phyloP scores from a whole-genome alignment of 2,113 vertebrate species.

The Cryptomyrus ogoouensis region DNA sequence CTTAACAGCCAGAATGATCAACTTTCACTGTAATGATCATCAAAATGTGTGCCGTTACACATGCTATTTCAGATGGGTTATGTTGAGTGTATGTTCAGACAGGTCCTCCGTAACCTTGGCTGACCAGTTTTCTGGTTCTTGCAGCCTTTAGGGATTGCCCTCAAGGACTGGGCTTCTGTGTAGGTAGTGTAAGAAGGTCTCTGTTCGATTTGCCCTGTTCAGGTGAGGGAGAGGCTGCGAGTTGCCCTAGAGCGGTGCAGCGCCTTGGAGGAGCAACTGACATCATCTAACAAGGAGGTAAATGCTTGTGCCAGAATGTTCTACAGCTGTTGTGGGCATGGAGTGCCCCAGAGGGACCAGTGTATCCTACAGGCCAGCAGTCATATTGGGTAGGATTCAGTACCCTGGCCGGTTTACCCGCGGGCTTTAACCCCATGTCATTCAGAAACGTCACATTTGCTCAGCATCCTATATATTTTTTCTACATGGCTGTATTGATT shows the following conservation, averaged over 20 bases:
- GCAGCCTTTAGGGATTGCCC: not conserved
- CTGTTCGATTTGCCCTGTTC: slow-evolving; percentile 21
- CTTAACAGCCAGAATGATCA: not conserved
- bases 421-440: not conserved
- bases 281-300: slow-evolving; percentile 89
- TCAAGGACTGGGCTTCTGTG: not conserved
- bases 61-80: not conserved
- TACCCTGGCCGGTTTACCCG: not conserved
- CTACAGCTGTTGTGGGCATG: not conserved
- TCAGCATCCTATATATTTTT: not conserved
- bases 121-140: not conserved
- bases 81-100: not conserved
- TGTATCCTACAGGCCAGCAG: not conserved
- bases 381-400: not conserved
- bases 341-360: not conserved
- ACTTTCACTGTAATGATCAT: not conserved
- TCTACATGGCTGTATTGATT: not conserved
- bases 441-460: not conserved
- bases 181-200: not conserved
- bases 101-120: not conserved
- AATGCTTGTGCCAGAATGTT: slow-evolving; percentile 26
- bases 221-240: slow-evolving; percentile 90
- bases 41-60: not conserved
- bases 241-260: slow-evolving; percentile 93
- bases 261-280: slow-evolving; percentile 83